Evolutionary conservation across 2,797 vertebrate genomes (phyloP).

Genomic region (Oophaga sylvatica): DNA sequence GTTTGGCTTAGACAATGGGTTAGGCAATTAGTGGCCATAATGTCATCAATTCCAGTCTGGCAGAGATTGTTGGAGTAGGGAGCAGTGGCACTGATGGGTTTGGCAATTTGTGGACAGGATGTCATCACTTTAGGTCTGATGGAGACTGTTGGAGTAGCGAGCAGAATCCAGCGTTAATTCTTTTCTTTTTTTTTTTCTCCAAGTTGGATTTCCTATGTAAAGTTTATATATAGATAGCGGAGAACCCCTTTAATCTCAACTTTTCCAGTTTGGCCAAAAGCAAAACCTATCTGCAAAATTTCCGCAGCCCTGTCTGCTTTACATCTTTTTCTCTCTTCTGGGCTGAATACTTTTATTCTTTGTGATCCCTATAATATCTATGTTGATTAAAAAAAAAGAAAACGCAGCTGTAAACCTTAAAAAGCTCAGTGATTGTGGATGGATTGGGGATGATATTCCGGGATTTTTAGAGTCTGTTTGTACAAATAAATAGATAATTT

Average conservation of each 20-base stretch:
- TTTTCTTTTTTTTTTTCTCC: too few species aligned
- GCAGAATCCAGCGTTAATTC: too few species aligned
- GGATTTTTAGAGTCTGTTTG: slow-evolving; percentile 13
- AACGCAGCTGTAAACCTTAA: background rate
- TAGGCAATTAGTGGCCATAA: too few species aligned
- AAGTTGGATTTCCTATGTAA: too few species aligned
- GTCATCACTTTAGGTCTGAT: too few species aligned
- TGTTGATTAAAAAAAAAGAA: background rate
- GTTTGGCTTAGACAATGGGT: too few species aligned
- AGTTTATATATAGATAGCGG: too few species aligned
- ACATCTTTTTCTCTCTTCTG: background rate
- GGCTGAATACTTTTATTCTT: background rate
- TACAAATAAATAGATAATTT: slow-evolving; percentile 48
- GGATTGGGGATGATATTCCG: background rate
- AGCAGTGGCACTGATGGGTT: too few species aligned
- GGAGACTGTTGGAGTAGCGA: too few species aligned
- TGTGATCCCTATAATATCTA: background rate
- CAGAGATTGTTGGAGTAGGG: too few species aligned
- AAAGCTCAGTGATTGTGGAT: background rate
- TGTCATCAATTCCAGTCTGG: too few species aligned
- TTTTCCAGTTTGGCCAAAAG: background rate
- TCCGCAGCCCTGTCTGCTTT: background rate
- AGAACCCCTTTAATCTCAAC: background rate
- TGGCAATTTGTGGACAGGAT: too few species aligned
- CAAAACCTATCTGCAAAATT: background rate